Evolutionary conservation across 1,140 invertebrate species (phyloP), one percentile per base, ranked within the genome.

Genomic region (Aphelinus certus): DNA sequence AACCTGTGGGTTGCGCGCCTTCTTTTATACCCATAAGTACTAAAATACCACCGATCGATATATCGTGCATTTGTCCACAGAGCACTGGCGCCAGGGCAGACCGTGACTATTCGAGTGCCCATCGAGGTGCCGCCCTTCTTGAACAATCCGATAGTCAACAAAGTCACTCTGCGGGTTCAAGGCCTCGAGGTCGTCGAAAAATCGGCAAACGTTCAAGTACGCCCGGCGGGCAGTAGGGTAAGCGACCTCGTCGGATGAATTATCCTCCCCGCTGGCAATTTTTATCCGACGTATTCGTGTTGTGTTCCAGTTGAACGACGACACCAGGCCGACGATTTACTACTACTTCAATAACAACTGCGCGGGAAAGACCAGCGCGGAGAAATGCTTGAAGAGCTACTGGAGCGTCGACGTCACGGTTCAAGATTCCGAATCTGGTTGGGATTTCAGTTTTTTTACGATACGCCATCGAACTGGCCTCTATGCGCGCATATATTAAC

Each of bases 361-460:
- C 63, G 76, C 86, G 0, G 88, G 88, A 0, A 86, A 84, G 73
- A 81, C 83, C 58, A 82, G 80, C 3, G 79, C 78, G 48, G 77
- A 86, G 49, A 75, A 73, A 26, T 93, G 92, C 75, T 85, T 84
- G 0, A 89, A 90, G 77, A 87, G 89, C 58, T 85, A 85, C 56
- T 93, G 92, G 92, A 90, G 90, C n/a, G 81, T 91, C 2, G 90
- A 91, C 42, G 83, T 92, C 7, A 87, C 88, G 1, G 88, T 90
- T 2, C 89, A 90, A 76, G 91, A 92, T 78, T 81, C 85, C 71
- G 84, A 88, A 45, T 89, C 86, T 80, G 90, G 90, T 90, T 81
- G 79, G 63, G 60, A 67, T 61, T 53, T 7, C 58, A 73, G 62
- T n/a, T 68, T 58, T n/a, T 47, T 68, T 58, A 3, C 51, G 9